Percentiles rank a stretch among this genome's conserved stretches.
Evolutionary conservation across 2,888 invertebrate species (phyloP).

Genomic region (Hydraecia micacea): DNA sequence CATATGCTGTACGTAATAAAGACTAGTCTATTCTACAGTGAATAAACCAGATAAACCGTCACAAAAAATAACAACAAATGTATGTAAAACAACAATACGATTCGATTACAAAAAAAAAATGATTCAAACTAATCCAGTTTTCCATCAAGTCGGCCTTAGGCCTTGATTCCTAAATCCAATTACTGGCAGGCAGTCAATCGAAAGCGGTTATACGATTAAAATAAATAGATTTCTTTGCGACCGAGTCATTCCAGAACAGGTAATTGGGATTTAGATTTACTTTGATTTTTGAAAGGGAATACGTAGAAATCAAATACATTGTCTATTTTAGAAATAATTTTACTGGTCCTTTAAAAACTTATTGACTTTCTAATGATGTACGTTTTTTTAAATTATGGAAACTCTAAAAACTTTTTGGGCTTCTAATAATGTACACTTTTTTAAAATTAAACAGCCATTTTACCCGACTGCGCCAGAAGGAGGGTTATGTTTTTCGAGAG

Average conservation of each 20-base stretch:
- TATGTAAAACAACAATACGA: slow-evolving; percentile 1
- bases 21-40: neutral
- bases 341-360: no score
- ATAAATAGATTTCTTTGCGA: slow-evolving; percentile 54
- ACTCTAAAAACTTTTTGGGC: no score
- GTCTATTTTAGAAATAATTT: no score
- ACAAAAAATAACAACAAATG: slow-evolving; percentile 7
- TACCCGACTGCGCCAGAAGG: no score
- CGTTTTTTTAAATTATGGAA: no score
- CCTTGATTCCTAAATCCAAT: slow-evolving; percentile 59
- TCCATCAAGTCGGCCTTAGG: slow-evolving; percentile 32
- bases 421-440: no score
- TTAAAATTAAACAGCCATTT: no score
- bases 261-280: slow-evolving; percentile 12
- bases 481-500: no score
- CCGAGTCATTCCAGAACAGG: slow-evolving; percentile 1
- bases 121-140: slow-evolving; percentile 38
- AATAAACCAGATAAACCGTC: neutral
- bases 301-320: neutral
- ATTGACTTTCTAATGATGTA: no score
- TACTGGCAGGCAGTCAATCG: slow-evolving; percentile 46
- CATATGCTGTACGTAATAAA: neutral
- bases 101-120: slow-evolving; percentile 26
- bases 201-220: slow-evolving; percentile 54
- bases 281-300: neutral